These are phyloP conservation scores for Creontiades dilutus DNA, from an alignment of 2,888 invertebrate species.

Conservation along the genomic window DNA sequence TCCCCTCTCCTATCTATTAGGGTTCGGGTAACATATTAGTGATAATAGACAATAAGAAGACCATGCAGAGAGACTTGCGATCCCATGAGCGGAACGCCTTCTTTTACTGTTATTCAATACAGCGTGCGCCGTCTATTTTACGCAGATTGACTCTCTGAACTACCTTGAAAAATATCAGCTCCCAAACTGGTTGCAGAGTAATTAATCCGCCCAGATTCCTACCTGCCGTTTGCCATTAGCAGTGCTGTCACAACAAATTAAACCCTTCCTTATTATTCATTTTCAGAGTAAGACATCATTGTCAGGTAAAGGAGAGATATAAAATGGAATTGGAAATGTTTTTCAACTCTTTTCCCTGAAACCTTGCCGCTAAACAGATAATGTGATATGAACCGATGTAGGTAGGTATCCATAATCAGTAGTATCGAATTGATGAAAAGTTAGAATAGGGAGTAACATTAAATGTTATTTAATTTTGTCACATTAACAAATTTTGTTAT, in stretches of 20 bases:
- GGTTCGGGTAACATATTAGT: no score
- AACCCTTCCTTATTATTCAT: constrained; percentile 30
- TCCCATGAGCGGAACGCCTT: not conserved
- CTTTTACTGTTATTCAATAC: no score
- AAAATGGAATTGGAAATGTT: constrained; percentile 25
- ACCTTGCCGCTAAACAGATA: no score
- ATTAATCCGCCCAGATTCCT: constrained; percentile 54
- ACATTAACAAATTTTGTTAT: no score
- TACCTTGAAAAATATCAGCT: constrained; percentile 43
- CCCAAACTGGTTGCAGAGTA: constrained; percentile 39
- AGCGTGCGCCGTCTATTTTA: not conserved
- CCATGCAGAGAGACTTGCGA: not conserved
- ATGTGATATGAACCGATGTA: no score
- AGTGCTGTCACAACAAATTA: constrained; percentile 54
- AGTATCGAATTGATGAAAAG: no score
- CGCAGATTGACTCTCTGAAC: constrained; percentile 13
- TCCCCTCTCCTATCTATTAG: no score
- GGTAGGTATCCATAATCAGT: no score
- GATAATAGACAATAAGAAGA: not conserved
- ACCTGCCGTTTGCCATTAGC: constrained; percentile 48
- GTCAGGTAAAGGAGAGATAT: not conserved
- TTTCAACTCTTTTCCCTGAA: not conserved
- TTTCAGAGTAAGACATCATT: constrained; percentile 11
- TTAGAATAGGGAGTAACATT: no score
- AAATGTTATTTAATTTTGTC: no score